Evolutionary conservation across 2,113 vertebrate species (phyloP), one percentile per base, ranked within the genome.

Genomic region (Sakesphorus luctuosus): DNA sequence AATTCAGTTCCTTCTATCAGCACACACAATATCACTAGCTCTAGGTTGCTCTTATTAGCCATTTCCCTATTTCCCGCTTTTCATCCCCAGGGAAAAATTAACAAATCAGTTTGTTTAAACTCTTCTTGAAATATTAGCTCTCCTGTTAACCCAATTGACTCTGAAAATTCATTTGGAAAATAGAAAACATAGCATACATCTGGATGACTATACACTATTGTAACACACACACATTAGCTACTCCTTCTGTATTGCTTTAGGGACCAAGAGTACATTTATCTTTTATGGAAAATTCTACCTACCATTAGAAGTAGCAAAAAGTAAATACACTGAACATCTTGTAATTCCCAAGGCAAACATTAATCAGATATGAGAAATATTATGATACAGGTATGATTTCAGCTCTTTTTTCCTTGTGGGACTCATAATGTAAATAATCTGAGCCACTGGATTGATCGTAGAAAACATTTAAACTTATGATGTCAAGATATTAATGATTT

Each of bases 351-450:
- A 89, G 96, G 93, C 95, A 97, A 96, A 95, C 85, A 78, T 95
- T 90, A 97, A 97, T 97, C 97, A 97, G 81, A 97, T 97, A 96
- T 84, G 69, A 94, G 97, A 96, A 97, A 96, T 81, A 96, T 94
- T 98, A 94, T 40, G 88, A 72, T 46, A 97, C 89, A 95, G 97
- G 97, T 97, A 97, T 43, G 40, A 43, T 95, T 95, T 20, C 83
- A 90, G 81, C 87, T 96, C 93, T 87, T 84, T 96, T 96, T 97
- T 91, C 89, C 97, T 96, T 81, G 14, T 15, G 96, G 92, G 96
- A 97, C 84, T 93, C 89, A 20, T 80, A 95, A 96, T 87, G 93
- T 97, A 97, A 96, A 93, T 89, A 94, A 96, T 96, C 96, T 94
- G 92, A 97, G 35, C 82, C 89, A 84, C 43, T 92, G 84, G 90